Evolutionary conservation across 1,140 invertebrate species (phyloP).

Genomic region (Trichonephila clavipes): DNA sequence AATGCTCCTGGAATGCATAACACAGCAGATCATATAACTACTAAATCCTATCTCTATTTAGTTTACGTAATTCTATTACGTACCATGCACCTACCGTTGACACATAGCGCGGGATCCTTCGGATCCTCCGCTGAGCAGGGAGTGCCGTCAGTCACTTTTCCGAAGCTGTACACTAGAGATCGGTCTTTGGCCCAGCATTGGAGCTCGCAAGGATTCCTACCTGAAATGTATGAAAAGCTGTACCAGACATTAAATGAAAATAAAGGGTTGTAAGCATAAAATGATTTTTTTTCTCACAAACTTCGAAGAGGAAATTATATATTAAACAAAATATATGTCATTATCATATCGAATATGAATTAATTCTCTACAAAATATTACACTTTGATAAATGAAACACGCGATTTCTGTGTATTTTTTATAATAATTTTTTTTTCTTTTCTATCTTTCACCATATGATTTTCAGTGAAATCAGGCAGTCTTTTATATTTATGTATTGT

Average conservation of each 20-base stretch:
- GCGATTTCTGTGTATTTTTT: no score
- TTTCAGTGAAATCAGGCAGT: no score
- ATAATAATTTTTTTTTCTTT: no score
- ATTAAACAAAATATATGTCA: background rate
- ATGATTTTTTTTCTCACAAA: background rate
- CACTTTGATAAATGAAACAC: no score
- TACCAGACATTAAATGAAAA: background rate
- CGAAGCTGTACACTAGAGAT: constrained; percentile 76
- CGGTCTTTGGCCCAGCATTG: constrained; percentile 72
- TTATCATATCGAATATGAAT: background rate
- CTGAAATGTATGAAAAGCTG: background rate
- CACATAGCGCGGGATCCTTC: constrained; percentile 80
- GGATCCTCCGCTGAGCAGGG: constrained; percentile 79
- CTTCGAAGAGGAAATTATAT: background rate
- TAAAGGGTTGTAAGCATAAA: background rate
- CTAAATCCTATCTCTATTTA: background rate
- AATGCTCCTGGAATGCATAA: no score
- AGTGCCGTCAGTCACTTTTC: constrained; percentile 82
- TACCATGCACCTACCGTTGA: constrained; percentile 82
- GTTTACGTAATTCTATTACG: constrained; percentile 63
- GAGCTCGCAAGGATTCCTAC: constrained; percentile 76
- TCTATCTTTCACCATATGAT: no score
- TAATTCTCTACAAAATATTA: no score
- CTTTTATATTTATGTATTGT: no score
- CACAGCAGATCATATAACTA: no score